Evolutionary conservation across 2,888 invertebrate species (phyloP), one percentile per base, ranked within the genome.

Genomic region (Siphonodentalium dalli): DNA sequence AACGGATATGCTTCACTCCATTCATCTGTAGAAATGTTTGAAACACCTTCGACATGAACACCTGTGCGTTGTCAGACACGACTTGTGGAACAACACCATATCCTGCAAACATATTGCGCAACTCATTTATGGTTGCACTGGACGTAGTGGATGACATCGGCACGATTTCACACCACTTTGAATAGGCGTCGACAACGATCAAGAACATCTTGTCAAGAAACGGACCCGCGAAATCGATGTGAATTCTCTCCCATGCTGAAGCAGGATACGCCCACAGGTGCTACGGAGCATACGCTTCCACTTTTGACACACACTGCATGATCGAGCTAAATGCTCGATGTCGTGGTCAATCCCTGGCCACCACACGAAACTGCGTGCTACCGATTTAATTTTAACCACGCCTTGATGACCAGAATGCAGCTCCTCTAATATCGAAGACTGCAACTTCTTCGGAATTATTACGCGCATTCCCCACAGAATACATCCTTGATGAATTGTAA

Each of bases 161-260:
- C n/a, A n/a, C n/a, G n/a, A n/a, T 70, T 63, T 83, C 81, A 0
- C 73, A 66, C 79, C 79, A 83, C 50, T 82, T 83, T 0, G 80
- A 78, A 55, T 65, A 72, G 13, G 77, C 66, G 56, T 82, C 82
- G 4, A 77, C 70, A 18, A 81, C 56, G 21, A 82, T 58, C 6
- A 82, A 53, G 26, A 74, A 63, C 58, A 61, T 66, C 7, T 48
- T 51, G 7, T 62, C 69, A 5, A 67, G 44, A 27, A 74, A 42
- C 24, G 76, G 79, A 6, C 81, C 82, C 18, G 79, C 77, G 66
- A 77, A 81, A 61, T 84, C 82, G 20, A 79, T 66, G 63, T 83
- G 82, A 5, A 82, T 58, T 20, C 82, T 63, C 50, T 77, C 66
- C 74, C 74, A 77, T 11, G 71, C 66, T 41, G 61, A 47, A 11